A percentile compares a stretch with the other conserved stretches of the same genome.
These are phyloP conservation scores for Drosophila pachea DNA, from an alignment of 1,140 invertebrate species.

Conservation along the genomic window DNA sequence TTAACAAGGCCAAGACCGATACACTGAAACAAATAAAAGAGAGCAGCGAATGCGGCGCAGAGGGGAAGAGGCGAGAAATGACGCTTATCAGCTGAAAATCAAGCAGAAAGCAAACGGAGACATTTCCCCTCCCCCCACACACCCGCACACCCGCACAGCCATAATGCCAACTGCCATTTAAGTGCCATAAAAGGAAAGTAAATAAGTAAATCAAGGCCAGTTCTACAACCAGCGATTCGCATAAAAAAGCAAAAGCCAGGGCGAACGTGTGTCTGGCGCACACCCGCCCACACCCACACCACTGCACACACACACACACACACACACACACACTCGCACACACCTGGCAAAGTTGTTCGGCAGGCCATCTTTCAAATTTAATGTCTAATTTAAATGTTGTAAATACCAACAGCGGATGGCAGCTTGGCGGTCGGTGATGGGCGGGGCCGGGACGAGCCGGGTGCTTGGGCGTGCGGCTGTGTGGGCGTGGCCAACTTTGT, in stretches of 20 bases:
- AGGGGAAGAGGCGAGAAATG: constrained; percentile 22
- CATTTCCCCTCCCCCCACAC: neutral
- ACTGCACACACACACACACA: constrained; percentile 31
- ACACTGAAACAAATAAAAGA: constrained; percentile 17
- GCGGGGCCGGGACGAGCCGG: neutral
- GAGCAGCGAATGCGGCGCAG: neutral
- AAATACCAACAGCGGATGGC: constrained; percentile 57
- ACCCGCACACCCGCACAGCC: constrained; percentile 22
- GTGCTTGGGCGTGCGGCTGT: constrained; percentile 14
- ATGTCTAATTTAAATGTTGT: constrained; percentile 77
- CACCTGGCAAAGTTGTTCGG: constrained; percentile 67
- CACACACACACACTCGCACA: constrained; percentile 19
- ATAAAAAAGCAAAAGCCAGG: constrained; percentile 35
- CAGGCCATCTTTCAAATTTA: constrained; percentile 77
- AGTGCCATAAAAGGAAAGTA: constrained; percentile 73
- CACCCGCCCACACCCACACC: neutral
- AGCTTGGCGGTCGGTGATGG: too few species aligned
- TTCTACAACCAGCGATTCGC: constrained; percentile 31
- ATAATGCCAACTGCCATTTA: constrained; percentile 60
- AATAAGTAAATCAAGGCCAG: constrained; percentile 70
- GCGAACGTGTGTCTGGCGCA: too few species aligned
- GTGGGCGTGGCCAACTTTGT: constrained; percentile 61
- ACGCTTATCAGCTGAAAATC: constrained; percentile 64
- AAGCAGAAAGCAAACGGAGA: constrained; percentile 34
- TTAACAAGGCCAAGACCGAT: constrained; percentile 29